Percentiles rank a stretch among this genome's conserved stretches.
Evolutionary conservation across 2,797 vertebrate genomes (phyloP).

Genomic region (Helicolenus hilgendorfi): DNA sequence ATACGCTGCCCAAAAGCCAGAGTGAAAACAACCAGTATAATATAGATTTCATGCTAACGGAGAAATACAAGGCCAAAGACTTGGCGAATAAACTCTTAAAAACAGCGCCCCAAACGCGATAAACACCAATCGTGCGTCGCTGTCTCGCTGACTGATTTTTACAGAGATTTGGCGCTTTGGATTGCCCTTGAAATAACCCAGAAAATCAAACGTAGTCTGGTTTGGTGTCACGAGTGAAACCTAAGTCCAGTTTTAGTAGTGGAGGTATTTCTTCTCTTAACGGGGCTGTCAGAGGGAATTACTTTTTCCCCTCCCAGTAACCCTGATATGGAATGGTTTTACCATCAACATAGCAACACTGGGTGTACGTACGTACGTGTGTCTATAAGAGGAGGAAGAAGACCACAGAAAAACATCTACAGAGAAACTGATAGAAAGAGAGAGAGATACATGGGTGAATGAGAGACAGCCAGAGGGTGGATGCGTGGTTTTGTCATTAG

Average conservation of each 20-base stretch:
- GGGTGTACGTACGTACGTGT: not conserved
- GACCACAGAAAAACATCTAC: conserved; percentile 1
- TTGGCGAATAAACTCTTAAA: not conserved
- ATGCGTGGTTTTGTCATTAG: conserved; percentile 70
- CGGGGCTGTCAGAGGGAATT: conserved; percentile 65
- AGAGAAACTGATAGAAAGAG: conserved; percentile 22
- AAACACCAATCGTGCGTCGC: conserved; percentile 54
- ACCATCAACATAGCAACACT: conserved; percentile 53
- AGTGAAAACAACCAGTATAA: conserved; percentile 42
- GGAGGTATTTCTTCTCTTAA: conserved; percentile 69
- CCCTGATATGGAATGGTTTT: conserved; percentile 60
- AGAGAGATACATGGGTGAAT: conserved; percentile 7
- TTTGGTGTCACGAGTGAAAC: conserved; percentile 68
- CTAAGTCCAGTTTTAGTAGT: conserved; percentile 55
- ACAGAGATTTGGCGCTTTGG: conserved; percentile 24
- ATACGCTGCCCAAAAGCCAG: conserved; percentile 11
- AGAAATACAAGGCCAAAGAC: conserved; percentile 42
- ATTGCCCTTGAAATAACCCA: conserved; percentile 60
- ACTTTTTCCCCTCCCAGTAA: conserved; percentile 59
- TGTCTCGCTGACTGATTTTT: conserved; percentile 55
- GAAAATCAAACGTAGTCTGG: conserved; percentile 50
- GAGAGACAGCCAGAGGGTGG: conserved; percentile 5
- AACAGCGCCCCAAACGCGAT: conserved; percentile 38
- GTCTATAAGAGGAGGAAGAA: not conserved
- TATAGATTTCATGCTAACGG: conserved; percentile 53